A percentile compares a stretch with the other conserved stretches of the same genome.
Evolutionary conservation across 2,113 vertebrate genomes (phyloP).

Genomic region (Cyanoderma ruficeps): DNA sequence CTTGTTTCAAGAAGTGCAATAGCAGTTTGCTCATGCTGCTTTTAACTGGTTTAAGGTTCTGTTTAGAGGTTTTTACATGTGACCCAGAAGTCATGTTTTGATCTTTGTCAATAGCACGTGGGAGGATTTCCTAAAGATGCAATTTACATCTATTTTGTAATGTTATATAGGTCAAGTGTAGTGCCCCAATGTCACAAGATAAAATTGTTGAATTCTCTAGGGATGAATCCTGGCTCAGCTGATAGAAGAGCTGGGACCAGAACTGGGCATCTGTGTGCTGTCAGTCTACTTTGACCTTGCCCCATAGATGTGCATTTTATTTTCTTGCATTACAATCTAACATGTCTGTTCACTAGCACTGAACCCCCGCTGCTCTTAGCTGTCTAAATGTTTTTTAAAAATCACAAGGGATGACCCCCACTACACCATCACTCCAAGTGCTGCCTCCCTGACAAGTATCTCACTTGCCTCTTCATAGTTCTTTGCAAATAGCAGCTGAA

Average conservation of each 20-base stretch:
- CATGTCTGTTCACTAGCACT: not conserved
- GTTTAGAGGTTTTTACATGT: not conserved
- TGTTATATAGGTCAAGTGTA: not conserved
- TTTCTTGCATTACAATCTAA: not conserved
- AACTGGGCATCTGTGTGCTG: not conserved
- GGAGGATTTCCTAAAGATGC: not conserved
- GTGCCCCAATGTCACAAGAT: not conserved
- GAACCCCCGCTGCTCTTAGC: not conserved
- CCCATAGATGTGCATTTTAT: not conserved
- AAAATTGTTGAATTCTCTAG: not conserved
- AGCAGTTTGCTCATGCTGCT: not conserved
- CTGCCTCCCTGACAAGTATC: not conserved
- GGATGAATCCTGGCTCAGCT: not conserved
- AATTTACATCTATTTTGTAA: slow-evolving; percentile 28
- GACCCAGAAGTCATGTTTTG: slow-evolving; percentile 6
- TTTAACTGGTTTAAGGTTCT: not conserved
- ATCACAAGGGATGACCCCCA: not conserved
- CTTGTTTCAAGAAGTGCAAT: not conserved
- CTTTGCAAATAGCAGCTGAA: not conserved
- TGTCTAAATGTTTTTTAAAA: not conserved
- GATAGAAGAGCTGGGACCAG: not conserved
- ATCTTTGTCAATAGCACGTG: slow-evolving; percentile 17
- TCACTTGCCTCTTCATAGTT: not conserved
- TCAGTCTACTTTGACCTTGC: not conserved
- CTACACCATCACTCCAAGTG: not conserved